Conservation (phyloP, 2,888 invertebrate species). For the Drosophila infuscata region DNA sequence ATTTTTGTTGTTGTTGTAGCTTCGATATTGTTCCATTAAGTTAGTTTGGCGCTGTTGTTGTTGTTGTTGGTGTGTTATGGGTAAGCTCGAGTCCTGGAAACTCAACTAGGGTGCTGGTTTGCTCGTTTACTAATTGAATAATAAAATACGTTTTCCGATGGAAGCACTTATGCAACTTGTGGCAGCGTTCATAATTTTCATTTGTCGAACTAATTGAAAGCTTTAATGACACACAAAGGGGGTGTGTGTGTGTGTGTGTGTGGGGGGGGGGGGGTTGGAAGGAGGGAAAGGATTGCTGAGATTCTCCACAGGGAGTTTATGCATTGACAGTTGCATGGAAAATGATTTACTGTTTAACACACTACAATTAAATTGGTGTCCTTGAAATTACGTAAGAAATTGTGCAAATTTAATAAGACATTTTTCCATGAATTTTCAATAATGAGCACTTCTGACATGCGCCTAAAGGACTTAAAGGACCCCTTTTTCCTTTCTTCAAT, state of each 20-base stretch:
- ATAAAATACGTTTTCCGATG: not conserved
- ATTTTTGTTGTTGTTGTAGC: not conserved
- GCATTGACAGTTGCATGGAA: not conserved
- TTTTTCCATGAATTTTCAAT: too few species aligned
- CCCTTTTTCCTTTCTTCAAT: not conserved
- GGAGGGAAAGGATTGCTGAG: not conserved
- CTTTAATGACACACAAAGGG: not conserved
- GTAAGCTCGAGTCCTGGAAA: conserved; percentile 4
- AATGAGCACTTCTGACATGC: not conserved
- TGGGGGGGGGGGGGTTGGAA: not conserved
- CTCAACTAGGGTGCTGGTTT: not conserved
- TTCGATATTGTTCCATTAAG: conserved; percentile 1
- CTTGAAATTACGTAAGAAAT: not conserved
- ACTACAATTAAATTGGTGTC: not conserved
- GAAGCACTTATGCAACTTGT: not conserved
- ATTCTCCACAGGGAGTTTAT: not conserved
- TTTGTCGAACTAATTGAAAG: not conserved
- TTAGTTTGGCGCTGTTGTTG: not conserved
- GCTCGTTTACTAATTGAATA: conserved; percentile 7
- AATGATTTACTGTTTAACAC: not conserved
- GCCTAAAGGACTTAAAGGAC: not conserved
- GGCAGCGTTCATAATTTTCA: not conserved
- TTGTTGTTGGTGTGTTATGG: not conserved
- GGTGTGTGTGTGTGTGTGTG: not conserved
- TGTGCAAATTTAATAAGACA: not conserved